These are phyloP conservation scores for Heterotilapia buettikoferi DNA, from an alignment of 2,113 vertebrate species.

Conservation along the genomic window DNA sequence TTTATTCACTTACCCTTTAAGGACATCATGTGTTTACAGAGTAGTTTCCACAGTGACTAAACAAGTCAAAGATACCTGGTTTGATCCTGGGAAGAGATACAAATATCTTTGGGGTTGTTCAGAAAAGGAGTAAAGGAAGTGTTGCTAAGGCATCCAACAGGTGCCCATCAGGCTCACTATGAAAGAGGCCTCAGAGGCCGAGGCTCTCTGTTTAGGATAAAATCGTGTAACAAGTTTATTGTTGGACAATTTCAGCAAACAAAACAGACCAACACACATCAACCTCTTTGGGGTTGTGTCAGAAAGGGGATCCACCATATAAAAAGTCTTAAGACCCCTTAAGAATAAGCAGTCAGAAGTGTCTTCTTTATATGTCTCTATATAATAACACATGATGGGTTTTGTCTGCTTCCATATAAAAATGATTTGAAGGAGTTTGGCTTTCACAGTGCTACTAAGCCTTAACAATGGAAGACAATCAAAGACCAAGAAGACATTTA, in stretches of 20 bases:
- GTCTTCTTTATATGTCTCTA: neutral
- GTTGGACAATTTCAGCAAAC: neutral
- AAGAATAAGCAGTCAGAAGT: neutral
- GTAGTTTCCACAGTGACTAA: neutral
- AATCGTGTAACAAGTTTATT: neutral
- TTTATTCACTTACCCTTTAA: neutral
- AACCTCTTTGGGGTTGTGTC: neutral
- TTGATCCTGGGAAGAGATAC: neutral
- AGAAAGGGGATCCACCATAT: neutral
- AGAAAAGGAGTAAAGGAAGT: neutral
- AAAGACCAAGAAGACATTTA: neutral
- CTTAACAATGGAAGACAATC: neutral
- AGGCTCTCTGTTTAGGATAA: neutral
- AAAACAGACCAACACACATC: neutral
- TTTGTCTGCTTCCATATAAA: neutral
- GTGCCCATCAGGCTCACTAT: neutral
- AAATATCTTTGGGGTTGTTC: neutral
- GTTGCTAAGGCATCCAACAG: neutral
- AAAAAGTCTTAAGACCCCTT: neutral
- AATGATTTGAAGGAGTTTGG: slow-evolving; percentile 18
- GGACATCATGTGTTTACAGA: neutral
- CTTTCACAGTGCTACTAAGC: neutral
- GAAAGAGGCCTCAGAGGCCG: neutral
- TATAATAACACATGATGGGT: neutral
- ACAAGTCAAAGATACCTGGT: neutral